Evolutionary conservation across 2,797 vertebrate species (phyloP).

Genomic region (Gallirallus australis): DNA sequence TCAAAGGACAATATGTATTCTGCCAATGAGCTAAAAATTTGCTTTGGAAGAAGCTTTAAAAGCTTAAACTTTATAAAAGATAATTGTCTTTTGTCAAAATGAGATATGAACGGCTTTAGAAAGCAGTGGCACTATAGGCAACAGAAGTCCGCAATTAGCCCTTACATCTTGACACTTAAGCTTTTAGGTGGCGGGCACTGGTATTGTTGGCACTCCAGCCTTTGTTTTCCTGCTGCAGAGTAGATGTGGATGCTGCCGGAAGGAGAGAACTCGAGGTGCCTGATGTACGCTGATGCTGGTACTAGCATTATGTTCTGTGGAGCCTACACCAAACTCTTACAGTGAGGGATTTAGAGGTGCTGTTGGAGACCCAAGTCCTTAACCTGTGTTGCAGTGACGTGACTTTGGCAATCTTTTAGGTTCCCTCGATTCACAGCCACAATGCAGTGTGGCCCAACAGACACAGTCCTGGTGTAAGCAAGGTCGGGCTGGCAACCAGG

Average conservation of each 20-base stretch:
- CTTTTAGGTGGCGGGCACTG: background rate
- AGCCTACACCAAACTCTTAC: background rate
- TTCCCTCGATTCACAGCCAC: background rate
- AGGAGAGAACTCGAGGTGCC: background rate
- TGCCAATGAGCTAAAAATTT: background rate
- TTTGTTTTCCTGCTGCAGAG: background rate
- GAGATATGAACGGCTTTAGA: background rate
- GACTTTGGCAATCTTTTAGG: background rate
- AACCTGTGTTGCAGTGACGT: background rate
- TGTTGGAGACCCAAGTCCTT: background rate
- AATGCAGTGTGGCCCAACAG: background rate
- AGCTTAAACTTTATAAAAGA: background rate
- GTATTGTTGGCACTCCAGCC: background rate
- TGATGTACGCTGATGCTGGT: background rate
- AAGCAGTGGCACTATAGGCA: background rate
- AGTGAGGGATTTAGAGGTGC: background rate
- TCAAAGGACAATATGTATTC: background rate
- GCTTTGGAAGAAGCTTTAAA: background rate
- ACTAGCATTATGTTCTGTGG: background rate
- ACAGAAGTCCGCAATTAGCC: background rate
- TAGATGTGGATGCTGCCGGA: background rate
- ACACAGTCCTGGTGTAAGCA: rapidly evolving
- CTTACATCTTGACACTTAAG: background rate
- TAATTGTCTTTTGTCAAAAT: background rate
- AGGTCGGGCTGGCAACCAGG: background rate